phyloP scores from a whole-genome alignment of 2,888 invertebrate genomes.

The Epinotia nisella region DNA sequence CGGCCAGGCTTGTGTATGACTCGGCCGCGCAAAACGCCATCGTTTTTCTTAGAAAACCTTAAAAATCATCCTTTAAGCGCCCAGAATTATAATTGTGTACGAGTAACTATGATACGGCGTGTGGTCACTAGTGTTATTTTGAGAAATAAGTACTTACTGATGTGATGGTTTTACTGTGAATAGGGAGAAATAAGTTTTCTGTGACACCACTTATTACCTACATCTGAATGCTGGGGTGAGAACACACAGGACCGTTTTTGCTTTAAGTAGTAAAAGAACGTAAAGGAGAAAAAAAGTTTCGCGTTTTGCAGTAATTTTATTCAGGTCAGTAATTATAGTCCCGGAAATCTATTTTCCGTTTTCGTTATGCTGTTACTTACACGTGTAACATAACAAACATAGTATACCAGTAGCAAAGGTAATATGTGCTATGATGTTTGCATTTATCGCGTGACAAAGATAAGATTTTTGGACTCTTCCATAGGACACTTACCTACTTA shows the following conservation, averaged over 20 bases:
- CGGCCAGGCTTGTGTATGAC: too few species aligned
- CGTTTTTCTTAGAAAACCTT: too few species aligned
- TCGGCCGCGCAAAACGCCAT: too few species aligned
- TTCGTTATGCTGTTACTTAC: background rate
- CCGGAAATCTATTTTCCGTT: background rate
- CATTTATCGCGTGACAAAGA: background rate
- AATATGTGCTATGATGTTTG: background rate
- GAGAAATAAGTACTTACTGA: slow-evolving; percentile 3
- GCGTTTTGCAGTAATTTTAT: background rate
- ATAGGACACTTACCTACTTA: background rate
- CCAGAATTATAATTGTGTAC: too few species aligned
- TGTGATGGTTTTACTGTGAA: slow-evolving; percentile 31
- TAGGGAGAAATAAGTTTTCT: slow-evolving; percentile 55
- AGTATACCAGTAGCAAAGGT: too few species aligned
- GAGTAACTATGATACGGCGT: too few species aligned
- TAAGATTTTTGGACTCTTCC: background rate
- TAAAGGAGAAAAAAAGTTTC: background rate
- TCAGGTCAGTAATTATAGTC: too few species aligned
- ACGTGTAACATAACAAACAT: background rate
- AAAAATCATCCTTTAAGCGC: too few species aligned
- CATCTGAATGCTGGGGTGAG: slow-evolving; percentile 45
- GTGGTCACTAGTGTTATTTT: too few species aligned
- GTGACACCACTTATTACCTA: slow-evolving; percentile 59
- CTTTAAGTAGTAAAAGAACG: slow-evolving; percentile 19
- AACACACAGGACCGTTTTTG: slow-evolving; percentile 34